Evolutionary conservation across 2,113 vertebrate genomes (phyloP).

Genomic region (Phalacrocorax pelagicus): DNA sequence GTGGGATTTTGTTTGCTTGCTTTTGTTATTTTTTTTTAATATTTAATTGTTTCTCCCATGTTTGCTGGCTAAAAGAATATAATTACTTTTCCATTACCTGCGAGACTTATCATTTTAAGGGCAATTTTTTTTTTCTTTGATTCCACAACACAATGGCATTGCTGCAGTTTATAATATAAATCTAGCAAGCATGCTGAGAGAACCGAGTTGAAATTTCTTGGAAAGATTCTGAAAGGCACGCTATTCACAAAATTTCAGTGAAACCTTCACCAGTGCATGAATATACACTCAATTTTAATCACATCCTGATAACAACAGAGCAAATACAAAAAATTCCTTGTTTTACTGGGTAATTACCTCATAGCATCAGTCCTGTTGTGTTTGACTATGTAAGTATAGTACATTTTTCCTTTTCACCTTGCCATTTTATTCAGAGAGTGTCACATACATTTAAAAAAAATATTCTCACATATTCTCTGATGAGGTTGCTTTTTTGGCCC

Average conservation of each 20-base stretch:
- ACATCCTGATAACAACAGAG: neutral
- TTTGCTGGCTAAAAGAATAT: neutral
- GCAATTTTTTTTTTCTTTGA: neutral
- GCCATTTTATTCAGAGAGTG: neutral
- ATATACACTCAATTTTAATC: neutral
- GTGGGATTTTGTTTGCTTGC: fast-evolving
- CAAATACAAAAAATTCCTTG: neutral
- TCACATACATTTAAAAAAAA: neutral
- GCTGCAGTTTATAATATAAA: neutral
- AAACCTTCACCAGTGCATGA: neutral
- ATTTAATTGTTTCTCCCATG: neutral
- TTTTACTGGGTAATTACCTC: neutral
- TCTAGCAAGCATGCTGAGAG: neutral
- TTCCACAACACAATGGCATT: neutral
- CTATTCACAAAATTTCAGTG: neutral
- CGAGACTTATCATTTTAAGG: neutral
- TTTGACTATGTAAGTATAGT: neutral
- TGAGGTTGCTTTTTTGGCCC: neutral
- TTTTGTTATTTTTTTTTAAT: neutral
- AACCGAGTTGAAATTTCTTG: neutral
- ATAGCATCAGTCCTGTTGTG: neutral
- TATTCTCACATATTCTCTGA: neutral
- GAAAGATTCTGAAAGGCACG: neutral
- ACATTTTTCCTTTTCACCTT: neutral
- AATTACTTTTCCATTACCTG: neutral